Evolutionary conservation across 2,797 vertebrate genomes (phyloP).

Genomic region (Pteropus rufus): DNA sequence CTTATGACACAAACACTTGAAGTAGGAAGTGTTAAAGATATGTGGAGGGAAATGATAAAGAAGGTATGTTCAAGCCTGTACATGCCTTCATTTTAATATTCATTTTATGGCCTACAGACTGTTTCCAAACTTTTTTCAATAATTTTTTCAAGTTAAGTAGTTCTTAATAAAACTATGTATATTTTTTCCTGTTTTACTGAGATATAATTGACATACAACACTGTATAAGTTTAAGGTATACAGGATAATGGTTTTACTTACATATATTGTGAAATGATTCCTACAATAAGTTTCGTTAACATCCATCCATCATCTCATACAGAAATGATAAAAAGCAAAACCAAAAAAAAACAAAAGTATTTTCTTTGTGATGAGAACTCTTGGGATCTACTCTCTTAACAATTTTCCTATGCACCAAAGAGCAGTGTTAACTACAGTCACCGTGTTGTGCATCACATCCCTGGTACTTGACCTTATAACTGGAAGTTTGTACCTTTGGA

Average conservation of each 20-base stretch:
- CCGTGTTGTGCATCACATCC: too few relatives aligned
- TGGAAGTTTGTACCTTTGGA: not conserved
- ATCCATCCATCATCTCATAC: not conserved
- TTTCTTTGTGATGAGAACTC: not conserved
- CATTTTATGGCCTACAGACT: not conserved
- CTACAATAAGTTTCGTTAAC: not conserved
- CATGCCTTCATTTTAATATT: not conserved
- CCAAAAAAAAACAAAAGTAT: not conserved
- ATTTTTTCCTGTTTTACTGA: not conserved
- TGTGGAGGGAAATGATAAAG: not conserved
- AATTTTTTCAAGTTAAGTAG: not conserved
- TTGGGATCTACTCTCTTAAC: not conserved
- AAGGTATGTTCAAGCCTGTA: not conserved
- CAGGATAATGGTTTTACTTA: not conserved
- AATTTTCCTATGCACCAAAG: not conserved
- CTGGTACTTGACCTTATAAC: not conserved
- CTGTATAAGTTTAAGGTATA: not conserved
- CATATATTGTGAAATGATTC: not conserved
- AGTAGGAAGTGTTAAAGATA: not conserved
- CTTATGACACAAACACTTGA: not conserved
- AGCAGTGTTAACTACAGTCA: not conserved
- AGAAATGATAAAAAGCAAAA: not conserved
- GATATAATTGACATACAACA: not conserved
- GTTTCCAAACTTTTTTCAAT: not conserved
- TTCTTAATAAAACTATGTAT: not conserved